These are phyloP conservation scores for Euwallacea similis DNA, from an alignment of 1,140 invertebrate species.

Conservation along the genomic window DNA sequence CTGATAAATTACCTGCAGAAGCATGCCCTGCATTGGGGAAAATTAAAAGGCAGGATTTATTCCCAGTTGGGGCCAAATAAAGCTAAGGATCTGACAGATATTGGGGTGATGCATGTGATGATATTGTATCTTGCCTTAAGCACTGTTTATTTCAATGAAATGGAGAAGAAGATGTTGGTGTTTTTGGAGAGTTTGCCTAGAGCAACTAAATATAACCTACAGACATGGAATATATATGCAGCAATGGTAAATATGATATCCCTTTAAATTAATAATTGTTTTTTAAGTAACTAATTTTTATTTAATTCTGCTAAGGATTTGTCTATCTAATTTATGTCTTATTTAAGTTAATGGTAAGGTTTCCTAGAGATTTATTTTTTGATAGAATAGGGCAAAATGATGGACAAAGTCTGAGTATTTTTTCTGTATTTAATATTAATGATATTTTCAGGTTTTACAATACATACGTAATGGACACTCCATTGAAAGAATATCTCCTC, in stretches of 20 bases:
- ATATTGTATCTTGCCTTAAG: constrained; percentile 45
- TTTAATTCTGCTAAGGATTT: neutral
- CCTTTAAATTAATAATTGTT: neutral
- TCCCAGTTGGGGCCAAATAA: constrained; percentile 49
- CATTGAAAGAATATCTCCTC: constrained; percentile 38
- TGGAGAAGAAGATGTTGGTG: constrained; percentile 43
- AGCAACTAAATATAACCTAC: constrained; percentile 37
- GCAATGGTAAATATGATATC: constrained; percentile 42
- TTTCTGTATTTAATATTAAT: too few relatives aligned
- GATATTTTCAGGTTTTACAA: constrained; percentile 40
- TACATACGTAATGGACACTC: constrained; percentile 38
- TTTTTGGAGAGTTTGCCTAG: constrained; percentile 43
- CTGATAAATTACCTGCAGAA: constrained; percentile 43
- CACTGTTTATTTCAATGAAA: constrained; percentile 45
- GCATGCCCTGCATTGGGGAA: constrained; percentile 49
- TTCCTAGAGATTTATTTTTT: too few relatives aligned
- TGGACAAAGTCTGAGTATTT: too few relatives aligned
- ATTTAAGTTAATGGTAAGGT: too few relatives aligned
- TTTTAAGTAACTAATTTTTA: neutral
- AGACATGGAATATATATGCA: constrained; percentile 46
- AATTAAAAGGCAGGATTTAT: constrained; percentile 50
- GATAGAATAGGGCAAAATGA: too few relatives aligned
- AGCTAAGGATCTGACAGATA: constrained; percentile 44
- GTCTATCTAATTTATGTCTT: neutral
- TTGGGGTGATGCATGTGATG: constrained; percentile 44